Conservation (phyloP, 2,797 vertebrate genomes). For the Potorous gilbertii region DNA sequence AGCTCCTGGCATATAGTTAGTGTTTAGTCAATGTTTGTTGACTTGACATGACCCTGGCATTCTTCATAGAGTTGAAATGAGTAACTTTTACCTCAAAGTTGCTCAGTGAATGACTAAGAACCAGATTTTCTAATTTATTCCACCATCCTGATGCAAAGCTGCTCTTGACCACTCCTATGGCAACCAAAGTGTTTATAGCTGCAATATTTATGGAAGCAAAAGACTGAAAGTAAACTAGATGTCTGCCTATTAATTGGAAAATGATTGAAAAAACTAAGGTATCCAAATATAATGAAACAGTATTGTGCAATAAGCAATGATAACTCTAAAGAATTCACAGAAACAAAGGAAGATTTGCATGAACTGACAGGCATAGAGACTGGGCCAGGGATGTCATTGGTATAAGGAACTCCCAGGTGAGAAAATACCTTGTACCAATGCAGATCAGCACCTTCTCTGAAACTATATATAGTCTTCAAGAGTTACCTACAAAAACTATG, state of each 20-base stretch:
- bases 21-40: background rate
- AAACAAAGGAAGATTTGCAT: background rate
- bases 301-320: background rate
- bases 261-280: background rate
- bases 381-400: background rate
- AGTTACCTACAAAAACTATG: background rate
- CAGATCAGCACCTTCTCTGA: background rate
- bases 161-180: background rate
- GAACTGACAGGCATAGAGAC: background rate
- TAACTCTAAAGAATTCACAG: background rate
- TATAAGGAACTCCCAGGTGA: background rate
- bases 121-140: background rate
- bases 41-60: background rate
- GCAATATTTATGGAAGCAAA: background rate
- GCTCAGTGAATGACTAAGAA: background rate
- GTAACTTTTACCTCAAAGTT: background rate
- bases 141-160: background rate
- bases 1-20: background rate
- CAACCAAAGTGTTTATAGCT: background rate
- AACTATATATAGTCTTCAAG: background rate
- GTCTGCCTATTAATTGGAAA: background rate
- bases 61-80: constrained; percentile 7
- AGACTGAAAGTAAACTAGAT: background rate
- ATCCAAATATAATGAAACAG: background rate
- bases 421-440: background rate